Evolutionary conservation across 2,797 vertebrate species (phyloP), one percentile per base, ranked within the genome.

Genomic region (Schizothorax lantsangensis): DNA sequence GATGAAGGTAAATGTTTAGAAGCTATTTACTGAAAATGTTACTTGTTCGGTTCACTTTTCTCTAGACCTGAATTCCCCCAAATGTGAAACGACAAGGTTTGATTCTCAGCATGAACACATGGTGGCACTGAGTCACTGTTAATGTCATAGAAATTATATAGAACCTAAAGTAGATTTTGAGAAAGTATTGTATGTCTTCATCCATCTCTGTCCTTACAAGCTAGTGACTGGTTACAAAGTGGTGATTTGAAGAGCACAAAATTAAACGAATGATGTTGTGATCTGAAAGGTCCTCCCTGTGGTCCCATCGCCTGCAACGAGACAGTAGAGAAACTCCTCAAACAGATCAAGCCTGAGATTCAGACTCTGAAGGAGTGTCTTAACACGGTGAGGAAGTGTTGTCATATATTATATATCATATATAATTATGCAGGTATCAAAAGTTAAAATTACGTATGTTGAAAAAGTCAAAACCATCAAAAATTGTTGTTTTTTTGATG

Each of bases 301-400:
- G 97, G 97, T 85, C 97, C 97, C 14, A 94, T 98, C 84, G 94
- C 90, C 90, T 94, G 93, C 92, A 97, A 98, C n/a, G 95, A 96
- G 85, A 95, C 94, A 19, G 95, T 98, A 19, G 94, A 96, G 86
- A 91, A 72, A 68, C 95, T 97, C 64, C 91, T 98, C 89, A 93
- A 92, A 86, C 91, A 93, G 33, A 93, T 97, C n/a, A 97, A 96
- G 79, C 95, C 95, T 14, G 94, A 97, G 91, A 96, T 98, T 91
- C 96, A 97, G 88, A 96, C 93, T 0, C 93, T 97, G 77, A 98
- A 96, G 91, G 97, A 98, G 93, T 96, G 96, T 68, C 95, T 97
- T 59, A 97, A 96, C 90, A 93, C 95, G 88, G 97, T 97, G 87
- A 93, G 95, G 69, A 26, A 26, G 33, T 8, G 43, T 17, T 49